These are phyloP conservation scores for Zaprionus tsacasi DNA, from an alignment of 1,140 invertebrate species.

Conservation along the genomic window DNA sequence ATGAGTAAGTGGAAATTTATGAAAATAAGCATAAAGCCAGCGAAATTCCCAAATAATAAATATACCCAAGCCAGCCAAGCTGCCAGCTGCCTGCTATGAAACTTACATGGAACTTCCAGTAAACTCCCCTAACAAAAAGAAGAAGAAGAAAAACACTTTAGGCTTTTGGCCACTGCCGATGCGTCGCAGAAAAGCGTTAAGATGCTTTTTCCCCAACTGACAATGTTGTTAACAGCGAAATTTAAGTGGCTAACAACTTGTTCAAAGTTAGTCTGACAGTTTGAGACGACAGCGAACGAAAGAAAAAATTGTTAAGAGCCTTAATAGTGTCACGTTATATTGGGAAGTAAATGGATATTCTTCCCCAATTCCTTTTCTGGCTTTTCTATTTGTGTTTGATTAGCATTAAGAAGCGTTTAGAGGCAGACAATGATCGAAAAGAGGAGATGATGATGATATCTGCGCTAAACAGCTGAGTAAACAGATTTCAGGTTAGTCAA, in stretches of 20 bases:
- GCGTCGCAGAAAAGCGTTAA: constrained; percentile 36
- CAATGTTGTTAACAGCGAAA: constrained; percentile 73
- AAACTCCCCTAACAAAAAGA: constrained; percentile 22
- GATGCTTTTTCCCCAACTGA: constrained; percentile 27
- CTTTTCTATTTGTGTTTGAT: constrained; percentile 26
- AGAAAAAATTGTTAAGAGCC: constrained; percentile 42
- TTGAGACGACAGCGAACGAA: constrained; percentile 37
- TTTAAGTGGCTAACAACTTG: constrained; percentile 78
- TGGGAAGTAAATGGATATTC: constrained; percentile 54
- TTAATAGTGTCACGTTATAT: constrained; percentile 56
- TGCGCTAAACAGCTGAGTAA: constrained; percentile 10
- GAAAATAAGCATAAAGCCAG: constrained; percentile 66
- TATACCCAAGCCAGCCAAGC: constrained; percentile 51
- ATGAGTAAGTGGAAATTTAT: constrained; percentile 82
- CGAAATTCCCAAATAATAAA: constrained; percentile 55
- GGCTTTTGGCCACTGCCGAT: constrained; percentile 27
- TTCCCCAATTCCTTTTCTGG: constrained; percentile 26
- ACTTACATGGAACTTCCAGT: constrained; percentile 42
- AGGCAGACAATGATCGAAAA: background rate
- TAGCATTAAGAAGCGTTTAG: constrained; percentile 24
- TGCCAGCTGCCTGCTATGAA: constrained; percentile 51
- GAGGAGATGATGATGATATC: background rate
- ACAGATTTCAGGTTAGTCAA: constrained; percentile 31
- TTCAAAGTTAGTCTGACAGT: constrained; percentile 63
- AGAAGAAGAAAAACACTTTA: constrained; percentile 16